Conservation (phyloP, 2,113 vertebrate genomes). For the Crotophaga sulcirostris region DNA sequence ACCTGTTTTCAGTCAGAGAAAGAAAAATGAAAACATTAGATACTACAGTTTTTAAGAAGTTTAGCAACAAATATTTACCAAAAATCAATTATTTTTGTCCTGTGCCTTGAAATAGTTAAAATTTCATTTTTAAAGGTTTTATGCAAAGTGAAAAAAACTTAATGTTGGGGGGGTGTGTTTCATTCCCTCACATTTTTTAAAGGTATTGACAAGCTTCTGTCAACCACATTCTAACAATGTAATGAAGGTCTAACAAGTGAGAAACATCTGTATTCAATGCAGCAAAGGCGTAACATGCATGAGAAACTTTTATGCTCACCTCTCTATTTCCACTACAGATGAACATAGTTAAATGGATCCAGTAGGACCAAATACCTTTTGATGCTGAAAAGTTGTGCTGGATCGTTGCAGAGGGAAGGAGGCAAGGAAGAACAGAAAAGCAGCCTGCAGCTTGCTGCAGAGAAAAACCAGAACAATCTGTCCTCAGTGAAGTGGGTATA, state of each 20-base stretch:
- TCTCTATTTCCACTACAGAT: background rate
- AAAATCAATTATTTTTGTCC: background rate
- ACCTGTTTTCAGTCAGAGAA: background rate
- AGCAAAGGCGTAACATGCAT: background rate
- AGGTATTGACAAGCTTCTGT: background rate
- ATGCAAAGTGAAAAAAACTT: background rate
- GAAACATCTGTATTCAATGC: background rate
- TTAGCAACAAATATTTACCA: background rate
- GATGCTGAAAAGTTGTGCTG: background rate
- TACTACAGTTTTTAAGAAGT: background rate
- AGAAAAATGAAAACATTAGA: background rate
- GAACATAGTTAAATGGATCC: background rate
- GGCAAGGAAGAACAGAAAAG: background rate
- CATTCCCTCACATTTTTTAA: background rate
- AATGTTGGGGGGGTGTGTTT: background rate
- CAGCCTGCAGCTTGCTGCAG: background rate
- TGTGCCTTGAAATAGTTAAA: background rate
- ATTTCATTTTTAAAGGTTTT: background rate
- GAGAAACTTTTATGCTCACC: background rate
- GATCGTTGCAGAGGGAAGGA: background rate
- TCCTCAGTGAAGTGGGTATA: background rate
- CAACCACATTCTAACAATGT: background rate
- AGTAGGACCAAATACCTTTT: background rate
- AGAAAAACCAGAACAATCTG: background rate
- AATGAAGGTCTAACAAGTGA: background rate